Conservation (phyloP, 1,140 invertebrate genomes). For the Amphibalanus amphitrite region DNA sequence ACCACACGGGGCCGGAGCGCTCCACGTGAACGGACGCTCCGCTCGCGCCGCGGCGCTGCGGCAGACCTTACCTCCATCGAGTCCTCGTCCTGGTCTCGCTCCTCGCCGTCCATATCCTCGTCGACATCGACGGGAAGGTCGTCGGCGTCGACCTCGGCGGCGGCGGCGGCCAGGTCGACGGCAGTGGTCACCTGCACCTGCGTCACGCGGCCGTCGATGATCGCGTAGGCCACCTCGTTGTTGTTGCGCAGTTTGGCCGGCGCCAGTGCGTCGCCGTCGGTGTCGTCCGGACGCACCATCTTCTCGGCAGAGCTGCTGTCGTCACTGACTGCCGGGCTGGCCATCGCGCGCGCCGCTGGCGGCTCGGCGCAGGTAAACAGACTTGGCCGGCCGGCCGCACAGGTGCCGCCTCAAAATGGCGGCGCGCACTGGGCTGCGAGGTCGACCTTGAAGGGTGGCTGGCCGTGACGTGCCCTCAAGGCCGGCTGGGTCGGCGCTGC, state of each 20-base stretch:
- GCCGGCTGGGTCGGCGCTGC: not conserved
- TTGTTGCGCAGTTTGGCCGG: not conserved
- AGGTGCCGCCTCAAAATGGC: not conserved
- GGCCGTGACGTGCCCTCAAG: not conserved
- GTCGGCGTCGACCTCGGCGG: not conserved
- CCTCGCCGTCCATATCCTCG: not conserved
- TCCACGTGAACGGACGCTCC: too few relatives aligned
- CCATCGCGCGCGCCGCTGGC: not conserved
- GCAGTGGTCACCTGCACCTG: not conserved
- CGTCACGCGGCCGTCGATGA: constrained; percentile 3
- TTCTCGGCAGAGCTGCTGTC: not conserved
- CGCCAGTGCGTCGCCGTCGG: not conserved
- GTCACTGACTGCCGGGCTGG: not conserved
- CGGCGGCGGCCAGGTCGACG: not conserved
- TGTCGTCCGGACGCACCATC: not conserved
- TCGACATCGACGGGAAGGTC: not conserved
- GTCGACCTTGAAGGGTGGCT: not conserved
- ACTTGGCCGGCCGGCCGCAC: too few relatives aligned
- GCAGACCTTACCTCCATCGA: not conserved
- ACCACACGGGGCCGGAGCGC: not conserved
- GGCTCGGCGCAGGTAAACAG: not conserved
- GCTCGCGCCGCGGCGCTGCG: too few relatives aligned
- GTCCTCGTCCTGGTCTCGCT: not conserved
- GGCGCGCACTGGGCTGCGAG: not conserved
- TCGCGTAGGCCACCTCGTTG: constrained; percentile 2